Evolutionary conservation across 2,888 invertebrate genomes (phyloP), one percentile per base, ranked within the genome.

Genomic region (Melipona beecheii): DNA sequence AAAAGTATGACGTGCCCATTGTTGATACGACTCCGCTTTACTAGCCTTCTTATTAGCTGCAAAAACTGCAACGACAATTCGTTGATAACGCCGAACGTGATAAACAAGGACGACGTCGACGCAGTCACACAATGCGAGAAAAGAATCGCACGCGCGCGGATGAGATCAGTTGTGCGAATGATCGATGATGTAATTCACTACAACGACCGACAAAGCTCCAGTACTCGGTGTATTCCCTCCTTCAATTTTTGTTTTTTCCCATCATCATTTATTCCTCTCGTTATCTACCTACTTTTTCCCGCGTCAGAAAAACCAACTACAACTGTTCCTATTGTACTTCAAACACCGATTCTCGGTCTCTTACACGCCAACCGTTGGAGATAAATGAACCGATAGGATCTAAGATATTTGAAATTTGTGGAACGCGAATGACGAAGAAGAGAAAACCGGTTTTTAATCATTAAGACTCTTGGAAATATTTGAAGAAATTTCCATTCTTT

Each of bases 101-200:
- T 9, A 6, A 43, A 15, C n/a, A 17, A 62, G 21, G n/a, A 75
- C 27, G n/a, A 49, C 27, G 27, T 24, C 11, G 60, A 24, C 17
- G n/a, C 43, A 27, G 21, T 58, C 56, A 15, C n/a, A n/a, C 15
- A n/a, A n/a, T 75, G 27, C 21, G 58, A 68, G 56, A 64, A 79
- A 69, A 70, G 75, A 83, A 43, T 64, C 49, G 70, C 64, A 64
- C 60, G 15, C 65, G 36, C 56, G n/a, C 56, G 72, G 78, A 76
- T 89, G 89, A 88, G 85, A 80, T 89, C 89, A 85, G 68, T 76
- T 64, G 58, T 54, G 73, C 66, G 81, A 82, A 83, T 70, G 68
- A 78, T 81, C 78, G 87, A 89, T 87, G 88, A 88, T 89, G 89
- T 85, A 89, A 88, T 66, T 65, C 13, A 36, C 62, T 24, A 52